Percentiles rank a stretch among this genome's conserved stretches.
These are phyloP conservation scores for Anoplophora glabripennis DNA, from an alignment of 1,140 invertebrate species.

Conservation along the genomic window DNA sequence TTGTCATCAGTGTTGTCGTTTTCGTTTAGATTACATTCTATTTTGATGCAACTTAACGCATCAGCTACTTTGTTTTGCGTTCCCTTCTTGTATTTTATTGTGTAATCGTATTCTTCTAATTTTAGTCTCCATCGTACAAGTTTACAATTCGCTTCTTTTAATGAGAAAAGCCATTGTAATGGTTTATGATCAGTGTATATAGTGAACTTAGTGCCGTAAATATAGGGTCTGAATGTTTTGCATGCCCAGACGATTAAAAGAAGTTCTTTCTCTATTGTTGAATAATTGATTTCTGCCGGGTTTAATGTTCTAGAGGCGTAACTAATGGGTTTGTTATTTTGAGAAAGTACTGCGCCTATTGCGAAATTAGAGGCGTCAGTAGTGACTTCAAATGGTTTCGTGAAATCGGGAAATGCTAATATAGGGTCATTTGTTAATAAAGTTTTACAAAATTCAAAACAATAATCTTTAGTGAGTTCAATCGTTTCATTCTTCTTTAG, in stretches of 20 bases:
- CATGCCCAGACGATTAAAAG: background rate
- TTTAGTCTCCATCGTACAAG: background rate
- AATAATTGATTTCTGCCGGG: background rate
- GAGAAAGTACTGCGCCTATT: too few relatives aligned
- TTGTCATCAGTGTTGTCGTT: background rate
- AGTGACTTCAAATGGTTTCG: too few relatives aligned
- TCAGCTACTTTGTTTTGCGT: background rate
- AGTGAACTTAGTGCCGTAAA: background rate
- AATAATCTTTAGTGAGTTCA: too few relatives aligned
- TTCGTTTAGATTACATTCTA: slow-evolving; percentile 7
- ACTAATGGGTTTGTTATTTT: too few relatives aligned
- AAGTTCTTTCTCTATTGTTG: background rate
- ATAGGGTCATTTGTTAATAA: too few relatives aligned
- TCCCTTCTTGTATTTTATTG: background rate
- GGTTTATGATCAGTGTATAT: too few relatives aligned
- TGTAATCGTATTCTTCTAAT: background rate
- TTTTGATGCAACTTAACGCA: background rate
- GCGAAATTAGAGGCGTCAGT: too few relatives aligned
- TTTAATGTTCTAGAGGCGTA: too few relatives aligned
- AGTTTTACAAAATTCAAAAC: too few relatives aligned
- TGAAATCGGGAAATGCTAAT: too few relatives aligned
- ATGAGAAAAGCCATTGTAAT: background rate
- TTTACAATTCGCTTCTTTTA: background rate
- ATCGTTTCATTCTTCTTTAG: background rate
- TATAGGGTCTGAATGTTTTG: slow-evolving; percentile 1